phyloP scores from a whole-genome alignment of 2,113 vertebrate genomes.

The Smithornis capensis region DNA sequence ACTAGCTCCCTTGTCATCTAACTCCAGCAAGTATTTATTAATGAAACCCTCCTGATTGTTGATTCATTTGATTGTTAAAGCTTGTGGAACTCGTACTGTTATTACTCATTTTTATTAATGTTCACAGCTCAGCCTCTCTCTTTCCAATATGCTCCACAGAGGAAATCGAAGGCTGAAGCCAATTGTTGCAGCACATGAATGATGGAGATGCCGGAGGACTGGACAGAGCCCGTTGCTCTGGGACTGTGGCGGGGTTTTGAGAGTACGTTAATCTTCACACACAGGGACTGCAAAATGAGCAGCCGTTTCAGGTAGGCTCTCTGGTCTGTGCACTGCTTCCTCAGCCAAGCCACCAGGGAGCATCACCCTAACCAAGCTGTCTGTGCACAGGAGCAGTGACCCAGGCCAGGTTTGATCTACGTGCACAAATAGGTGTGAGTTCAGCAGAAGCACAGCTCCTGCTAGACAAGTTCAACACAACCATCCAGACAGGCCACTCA shows the following conservation, averaged over 20 bases:
- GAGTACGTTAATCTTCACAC: background rate
- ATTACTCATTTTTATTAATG: slow-evolving; percentile 64
- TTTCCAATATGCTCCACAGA: slow-evolving; percentile 31
- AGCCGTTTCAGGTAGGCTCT: background rate
- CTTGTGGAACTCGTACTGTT: slow-evolving; percentile 21
- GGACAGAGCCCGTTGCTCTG: background rate
- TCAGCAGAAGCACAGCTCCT: background rate
- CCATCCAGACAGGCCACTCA: background rate
- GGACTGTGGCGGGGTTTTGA: background rate
- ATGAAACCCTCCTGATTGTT: slow-evolving; percentile 5
- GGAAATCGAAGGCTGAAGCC: slow-evolving; percentile 51
- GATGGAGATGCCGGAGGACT: slow-evolving; percentile 16
- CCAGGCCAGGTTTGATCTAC: background rate
- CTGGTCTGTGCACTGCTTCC: background rate
- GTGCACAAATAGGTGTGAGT: background rate
- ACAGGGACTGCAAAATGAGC: background rate
- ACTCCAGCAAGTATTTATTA: slow-evolving; percentile 12
- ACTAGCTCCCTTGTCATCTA: background rate
- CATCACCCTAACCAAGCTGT: background rate
- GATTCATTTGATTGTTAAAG: slow-evolving; percentile 57
- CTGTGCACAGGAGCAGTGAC: background rate
- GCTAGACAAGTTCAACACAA: background rate
- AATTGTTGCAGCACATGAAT: slow-evolving; percentile 20
- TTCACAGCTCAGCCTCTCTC: slow-evolving; percentile 23
- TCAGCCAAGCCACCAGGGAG: background rate